A percentile compares a stretch with the other conserved stretches of the same genome.
Evolutionary conservation across 2,888 invertebrate species (phyloP).

Genomic region (Nymphalis polychloros): DNA sequence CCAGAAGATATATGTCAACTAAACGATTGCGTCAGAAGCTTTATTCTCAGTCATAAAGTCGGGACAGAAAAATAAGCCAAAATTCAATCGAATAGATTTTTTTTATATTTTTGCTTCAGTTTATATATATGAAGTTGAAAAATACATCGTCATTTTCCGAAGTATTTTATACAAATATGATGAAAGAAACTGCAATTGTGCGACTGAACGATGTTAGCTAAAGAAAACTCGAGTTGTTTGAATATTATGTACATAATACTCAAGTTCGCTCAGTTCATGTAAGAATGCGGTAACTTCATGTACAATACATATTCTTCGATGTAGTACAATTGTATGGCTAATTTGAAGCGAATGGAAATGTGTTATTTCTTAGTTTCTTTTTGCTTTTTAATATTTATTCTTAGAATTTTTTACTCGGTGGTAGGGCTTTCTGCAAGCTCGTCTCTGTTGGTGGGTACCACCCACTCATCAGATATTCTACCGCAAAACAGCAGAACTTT

Average conservation of each 20-base stretch:
- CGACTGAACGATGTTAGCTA: conserved; percentile 13
- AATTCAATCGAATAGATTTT: background rate
- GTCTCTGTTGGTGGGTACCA: too few species aligned
- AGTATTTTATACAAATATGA: conserved; percentile 15
- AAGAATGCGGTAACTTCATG: background rate
- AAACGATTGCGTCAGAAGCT: background rate
- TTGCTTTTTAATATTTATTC: too few species aligned
- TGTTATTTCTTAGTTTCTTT: too few species aligned
- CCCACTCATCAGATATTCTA: too few species aligned
- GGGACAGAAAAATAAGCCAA: background rate
- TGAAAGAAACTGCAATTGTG: conserved; percentile 20
- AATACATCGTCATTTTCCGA: conserved; percentile 15
- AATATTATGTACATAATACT: background rate
- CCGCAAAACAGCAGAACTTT: too few species aligned
- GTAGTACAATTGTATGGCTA: too few species aligned
- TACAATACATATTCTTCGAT: background rate
- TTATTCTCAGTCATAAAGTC: background rate
- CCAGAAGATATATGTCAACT: too few species aligned
- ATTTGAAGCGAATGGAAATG: too few species aligned
- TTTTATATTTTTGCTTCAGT: background rate
- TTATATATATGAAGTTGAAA: conserved; percentile 8
- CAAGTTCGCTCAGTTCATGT: background rate
- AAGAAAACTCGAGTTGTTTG: conserved; percentile 12
- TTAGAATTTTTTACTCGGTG: too few species aligned
- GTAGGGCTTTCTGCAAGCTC: too few species aligned